A percentile compares a stretch with the other conserved stretches of the same genome.
Conservation (phyloP, 2,113 vertebrate species). For the Oophaga pumilio region DNA sequence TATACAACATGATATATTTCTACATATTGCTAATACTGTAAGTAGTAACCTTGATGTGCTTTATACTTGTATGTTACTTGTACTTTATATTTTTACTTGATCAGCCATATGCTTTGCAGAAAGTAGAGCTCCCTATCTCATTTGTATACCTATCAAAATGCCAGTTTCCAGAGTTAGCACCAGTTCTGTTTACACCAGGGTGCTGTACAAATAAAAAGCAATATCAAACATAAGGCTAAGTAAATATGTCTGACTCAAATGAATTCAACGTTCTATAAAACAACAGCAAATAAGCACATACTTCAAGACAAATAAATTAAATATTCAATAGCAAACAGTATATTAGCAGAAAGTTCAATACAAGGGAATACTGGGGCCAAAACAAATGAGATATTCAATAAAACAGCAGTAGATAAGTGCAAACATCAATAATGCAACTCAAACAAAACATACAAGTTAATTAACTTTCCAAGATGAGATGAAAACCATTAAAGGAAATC, state of each 20-base stretch:
- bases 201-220: not conserved
- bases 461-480: constrained; percentile 5
- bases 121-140: not conserved
- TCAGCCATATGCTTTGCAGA: not conserved
- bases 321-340: constrained; percentile 29
- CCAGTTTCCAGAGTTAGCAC: not conserved
- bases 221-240: not conserved
- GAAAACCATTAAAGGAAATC: not conserved
- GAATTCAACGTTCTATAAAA: constrained; percentile 9
- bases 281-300: constrained; percentile 1
- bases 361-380: constrained; percentile 16
- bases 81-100: not conserved
- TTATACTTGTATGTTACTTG: not conserved
- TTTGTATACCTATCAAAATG: not conserved
- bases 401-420: constrained; percentile 7
- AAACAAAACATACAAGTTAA: constrained; percentile 19
- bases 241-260: constrained; percentile 2
- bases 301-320: constrained; percentile 6
- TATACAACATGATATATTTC: not conserved
- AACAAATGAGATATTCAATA: constrained; percentile 18
- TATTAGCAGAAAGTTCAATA: constrained; percentile 20
- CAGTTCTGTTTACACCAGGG: not conserved
- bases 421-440: constrained; percentile 26
- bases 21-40: not conserved
- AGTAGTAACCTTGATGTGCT: not conserved